Conservation (phyloP, 2,113 vertebrate species). For the Peromyscus californicus region DNA sequence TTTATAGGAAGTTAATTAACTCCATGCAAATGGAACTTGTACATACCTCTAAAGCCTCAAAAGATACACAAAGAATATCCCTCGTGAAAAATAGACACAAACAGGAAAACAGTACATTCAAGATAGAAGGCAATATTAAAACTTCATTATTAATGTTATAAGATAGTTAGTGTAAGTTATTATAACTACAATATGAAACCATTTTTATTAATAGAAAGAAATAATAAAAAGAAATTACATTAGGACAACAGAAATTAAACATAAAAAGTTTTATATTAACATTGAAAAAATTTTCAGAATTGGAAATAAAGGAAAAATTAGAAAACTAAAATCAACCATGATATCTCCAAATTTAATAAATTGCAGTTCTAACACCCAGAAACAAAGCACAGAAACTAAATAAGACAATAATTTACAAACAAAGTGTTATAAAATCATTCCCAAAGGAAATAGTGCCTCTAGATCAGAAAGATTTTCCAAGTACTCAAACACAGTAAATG, state of each 20-base stretch:
- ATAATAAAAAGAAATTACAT: background rate
- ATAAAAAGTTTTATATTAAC: background rate
- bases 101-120: background rate
- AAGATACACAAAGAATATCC: background rate
- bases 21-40: background rate
- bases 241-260: background rate
- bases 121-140: background rate
- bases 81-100: conserved; percentile 13
- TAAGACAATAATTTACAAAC: background rate
- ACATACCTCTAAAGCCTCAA: background rate
- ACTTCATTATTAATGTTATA: background rate
- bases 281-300: background rate
- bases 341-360: background rate
- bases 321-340: background rate
- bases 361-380: background rate
- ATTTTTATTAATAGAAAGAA: background rate
- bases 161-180: background rate
- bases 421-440: background rate
- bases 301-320: background rate
- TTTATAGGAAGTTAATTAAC: background rate
- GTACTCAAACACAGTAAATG: background rate
- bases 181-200: background rate
- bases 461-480: background rate
- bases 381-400: background rate
- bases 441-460: background rate